These are phyloP conservation scores for Lordiphosa mommai DNA, from an alignment of 1,140 invertebrate genomes.

Conservation along the genomic window DNA sequence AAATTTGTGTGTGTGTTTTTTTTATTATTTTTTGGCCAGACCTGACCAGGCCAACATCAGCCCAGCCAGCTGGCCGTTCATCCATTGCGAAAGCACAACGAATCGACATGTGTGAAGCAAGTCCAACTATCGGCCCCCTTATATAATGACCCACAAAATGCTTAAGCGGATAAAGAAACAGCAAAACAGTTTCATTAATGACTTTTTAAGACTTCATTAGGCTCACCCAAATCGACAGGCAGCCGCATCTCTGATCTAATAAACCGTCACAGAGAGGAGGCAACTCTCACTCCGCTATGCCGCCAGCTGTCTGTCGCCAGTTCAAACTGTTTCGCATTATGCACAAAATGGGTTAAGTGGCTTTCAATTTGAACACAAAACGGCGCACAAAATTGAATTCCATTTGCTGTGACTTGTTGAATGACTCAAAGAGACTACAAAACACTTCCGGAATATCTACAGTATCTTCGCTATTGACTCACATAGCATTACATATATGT, in stretches of 20 bases:
- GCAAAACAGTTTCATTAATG: constrained; percentile 60
- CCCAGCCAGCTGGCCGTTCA: constrained; percentile 10
- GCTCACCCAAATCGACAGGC: neutral
- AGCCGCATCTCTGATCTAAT: constrained; percentile 46
- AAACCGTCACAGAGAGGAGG: constrained; percentile 29
- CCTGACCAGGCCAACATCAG: constrained; percentile 20
- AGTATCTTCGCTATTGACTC: constrained; percentile 29
- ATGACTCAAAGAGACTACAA: constrained; percentile 32
- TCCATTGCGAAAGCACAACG: constrained; percentile 46
- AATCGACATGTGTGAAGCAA: constrained; percentile 43
- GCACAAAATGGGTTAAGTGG: constrained; percentile 70
- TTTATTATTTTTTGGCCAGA: constrained; percentile 3
- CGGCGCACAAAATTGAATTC: constrained; percentile 36
- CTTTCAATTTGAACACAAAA: constrained; percentile 57
- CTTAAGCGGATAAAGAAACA: constrained; percentile 16
- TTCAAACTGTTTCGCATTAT: constrained; percentile 65
- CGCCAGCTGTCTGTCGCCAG: constrained; percentile 21
- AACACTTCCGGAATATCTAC: constrained; percentile 33
- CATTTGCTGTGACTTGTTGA: constrained; percentile 30
- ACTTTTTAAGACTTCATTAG: constrained; percentile 47
- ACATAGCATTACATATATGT: constrained; percentile 1
- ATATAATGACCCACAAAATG: constrained; percentile 61
- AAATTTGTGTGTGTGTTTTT: neutral
- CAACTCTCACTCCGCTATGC: neutral
- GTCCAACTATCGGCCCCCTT: constrained; percentile 15